Percentiles rank a stretch among this genome's conserved stretches.
phyloP scores from a whole-genome alignment of 1,140 invertebrate genomes.

The Calephelis virginiensis region DNA sequence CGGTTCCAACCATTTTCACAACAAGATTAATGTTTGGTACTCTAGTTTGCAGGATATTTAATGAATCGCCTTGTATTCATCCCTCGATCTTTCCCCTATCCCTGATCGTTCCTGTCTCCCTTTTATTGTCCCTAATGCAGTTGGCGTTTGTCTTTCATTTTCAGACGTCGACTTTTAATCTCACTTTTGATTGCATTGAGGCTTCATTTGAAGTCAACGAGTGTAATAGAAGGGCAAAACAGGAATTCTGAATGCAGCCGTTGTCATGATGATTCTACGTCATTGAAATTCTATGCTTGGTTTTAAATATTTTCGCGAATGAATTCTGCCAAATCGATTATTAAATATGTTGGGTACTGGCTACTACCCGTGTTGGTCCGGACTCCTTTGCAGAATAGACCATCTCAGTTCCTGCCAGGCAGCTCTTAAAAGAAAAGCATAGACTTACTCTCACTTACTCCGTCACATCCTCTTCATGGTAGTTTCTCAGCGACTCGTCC shows the following conservation, averaged over 20 bases:
- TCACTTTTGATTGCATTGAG: slow-evolving; percentile 2
- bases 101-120: neutral
- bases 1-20: neutral
- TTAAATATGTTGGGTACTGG: too few relatives aligned
- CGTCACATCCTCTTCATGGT: too few relatives aligned
- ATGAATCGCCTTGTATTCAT: slow-evolving; percentile 27
- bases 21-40: neutral
- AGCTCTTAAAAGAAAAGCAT: too few relatives aligned
- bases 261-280: too few relatives aligned
- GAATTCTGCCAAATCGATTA: too few relatives aligned
- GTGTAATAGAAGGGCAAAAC: neutral
- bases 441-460: too few relatives aligned
- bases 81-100: neutral
- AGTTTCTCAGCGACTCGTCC: too few relatives aligned
- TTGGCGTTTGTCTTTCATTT: slow-evolving; percentile 13
- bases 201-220: neutral
- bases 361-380: too few relatives aligned
- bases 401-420: too few relatives aligned
- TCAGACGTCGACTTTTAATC: slow-evolving; percentile 5
- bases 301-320: too few relatives aligned
- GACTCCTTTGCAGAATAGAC: too few relatives aligned
- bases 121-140: slow-evolving; percentile 8
- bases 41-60: slow-evolving; percentile 9
- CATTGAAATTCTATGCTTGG: too few relatives aligned
- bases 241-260: neutral